These are phyloP conservation scores for Mellivora capensis DNA, from an alignment of 2,113 vertebrate species.

Conservation along the genomic window DNA sequence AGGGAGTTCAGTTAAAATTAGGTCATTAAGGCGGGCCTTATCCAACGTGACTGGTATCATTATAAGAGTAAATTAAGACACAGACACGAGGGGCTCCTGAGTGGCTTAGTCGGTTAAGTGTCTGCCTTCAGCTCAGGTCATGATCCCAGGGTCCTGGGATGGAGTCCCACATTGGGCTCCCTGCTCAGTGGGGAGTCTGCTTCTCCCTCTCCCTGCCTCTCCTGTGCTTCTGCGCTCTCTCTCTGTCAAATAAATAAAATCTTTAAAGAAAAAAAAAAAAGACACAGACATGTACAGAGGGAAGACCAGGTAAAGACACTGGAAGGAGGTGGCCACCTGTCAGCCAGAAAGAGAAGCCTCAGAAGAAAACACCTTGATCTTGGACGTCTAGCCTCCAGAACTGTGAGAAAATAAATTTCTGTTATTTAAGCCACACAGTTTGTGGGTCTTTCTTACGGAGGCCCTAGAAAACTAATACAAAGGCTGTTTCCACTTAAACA, in stretches of 20 bases:
- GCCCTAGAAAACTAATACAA: not conserved
- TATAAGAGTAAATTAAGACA: not conserved
- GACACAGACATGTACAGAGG: not conserved
- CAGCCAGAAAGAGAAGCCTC: not conserved
- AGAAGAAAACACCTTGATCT: not conserved
- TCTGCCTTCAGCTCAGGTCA: too few species aligned
- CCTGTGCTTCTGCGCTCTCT: too few species aligned
- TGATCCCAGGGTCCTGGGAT: too few species aligned
- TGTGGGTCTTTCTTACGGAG: not conserved
- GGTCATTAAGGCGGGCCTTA: not conserved
- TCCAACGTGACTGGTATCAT: not conserved
- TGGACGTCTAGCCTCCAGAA: not conserved
- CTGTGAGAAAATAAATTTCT: not conserved
- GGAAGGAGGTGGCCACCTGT: not conserved
- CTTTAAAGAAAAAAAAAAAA: too few species aligned
- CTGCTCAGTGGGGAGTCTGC: too few species aligned
- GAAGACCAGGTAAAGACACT: not conserved
- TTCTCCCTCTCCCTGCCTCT: too few species aligned
- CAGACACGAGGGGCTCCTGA: too few species aligned
- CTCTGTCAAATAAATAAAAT: too few species aligned
- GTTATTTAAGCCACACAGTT: not conserved
- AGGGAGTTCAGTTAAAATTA: not conserved
- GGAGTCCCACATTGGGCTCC: too few species aligned
- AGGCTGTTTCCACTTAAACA: not conserved
- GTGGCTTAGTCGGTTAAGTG: too few species aligned